A percentile compares a stretch with the other conserved stretches of the same genome.
Evolutionary conservation across 1,140 invertebrate species (phyloP).

Genomic region (Lucilia cuprina): DNA sequence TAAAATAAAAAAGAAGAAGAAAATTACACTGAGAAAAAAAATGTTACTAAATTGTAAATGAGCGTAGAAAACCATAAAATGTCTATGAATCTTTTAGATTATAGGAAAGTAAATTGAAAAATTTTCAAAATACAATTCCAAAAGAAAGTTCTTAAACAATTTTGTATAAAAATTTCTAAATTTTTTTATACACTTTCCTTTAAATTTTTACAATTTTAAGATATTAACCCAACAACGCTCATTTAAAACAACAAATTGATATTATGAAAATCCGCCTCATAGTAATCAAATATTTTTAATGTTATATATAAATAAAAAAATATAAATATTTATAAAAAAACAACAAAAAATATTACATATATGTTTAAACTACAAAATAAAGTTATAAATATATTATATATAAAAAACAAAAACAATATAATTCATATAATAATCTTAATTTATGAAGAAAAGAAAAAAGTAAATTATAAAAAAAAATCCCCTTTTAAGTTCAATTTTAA

Average conservation of each 20-base stretch:
- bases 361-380: constrained; percentile 1
- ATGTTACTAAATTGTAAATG: neutral
- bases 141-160: no score
- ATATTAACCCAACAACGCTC: neutral
- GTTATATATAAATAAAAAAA: constrained; percentile 20
- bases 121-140: neutral
- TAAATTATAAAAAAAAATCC: no score
- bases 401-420: neutral
- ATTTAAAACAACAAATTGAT: constrained; percentile 21
- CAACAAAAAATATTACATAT: constrained; percentile 13
- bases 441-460: no score
- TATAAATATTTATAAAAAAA: constrained; percentile 4
- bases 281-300: constrained; percentile 27
- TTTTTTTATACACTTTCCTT: no score
- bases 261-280: constrained; percentile 31
- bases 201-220: no score
- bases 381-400: neutral
- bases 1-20: neutral
- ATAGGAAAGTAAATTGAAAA: neutral
- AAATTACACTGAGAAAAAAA: neutral
- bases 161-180: no score
- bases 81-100: no score
- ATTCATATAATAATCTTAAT: neutral
- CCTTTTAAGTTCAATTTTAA: neutral
- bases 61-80: neutral